phyloP scores from a whole-genome alignment of 2,888 invertebrate species.

The Molorchus minor region DNA sequence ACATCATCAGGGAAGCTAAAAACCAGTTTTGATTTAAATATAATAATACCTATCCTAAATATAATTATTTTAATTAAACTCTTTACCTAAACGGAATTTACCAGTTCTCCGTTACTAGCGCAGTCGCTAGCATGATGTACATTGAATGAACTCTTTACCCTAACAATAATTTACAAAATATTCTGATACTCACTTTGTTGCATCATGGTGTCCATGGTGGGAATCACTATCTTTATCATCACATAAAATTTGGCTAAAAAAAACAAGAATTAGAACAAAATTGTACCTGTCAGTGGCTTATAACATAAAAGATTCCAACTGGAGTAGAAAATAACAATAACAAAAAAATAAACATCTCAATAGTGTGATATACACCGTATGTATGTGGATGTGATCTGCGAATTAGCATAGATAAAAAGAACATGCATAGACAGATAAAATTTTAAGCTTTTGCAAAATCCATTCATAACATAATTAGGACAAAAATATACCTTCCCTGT shows the following conservation, averaged over 20 bases:
- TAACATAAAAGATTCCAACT: conserved; percentile 39
- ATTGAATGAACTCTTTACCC: no score
- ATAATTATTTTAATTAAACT: background rate
- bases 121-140: no score
- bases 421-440: conserved; percentile 43
- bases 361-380: conserved; percentile 37
- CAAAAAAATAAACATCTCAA: conserved; percentile 35
- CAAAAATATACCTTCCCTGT: conserved; percentile 25
- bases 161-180: background rate
- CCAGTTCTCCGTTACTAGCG: no score
- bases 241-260: conserved; percentile 73
- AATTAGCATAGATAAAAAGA: conserved; percentile 42
- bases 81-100: background rate
- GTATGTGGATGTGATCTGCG: conserved; percentile 42
- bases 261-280: conserved; percentile 29
- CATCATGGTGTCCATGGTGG: conserved; percentile 65
- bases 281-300: conserved; percentile 22
- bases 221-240: conserved; percentile 71
- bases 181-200: conserved; percentile 64
- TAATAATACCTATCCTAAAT: background rate
- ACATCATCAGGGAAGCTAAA: conserved; percentile 76
- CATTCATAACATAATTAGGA: conserved; percentile 30
- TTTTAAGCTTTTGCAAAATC: conserved; percentile 37
- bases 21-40: conserved; percentile 25
- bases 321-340: conserved; percentile 29